A percentile compares a stretch with the other conserved stretches of the same genome.
phyloP scores from a whole-genome alignment of 1,140 invertebrate species.

The Mylabris phalerata region DNA sequence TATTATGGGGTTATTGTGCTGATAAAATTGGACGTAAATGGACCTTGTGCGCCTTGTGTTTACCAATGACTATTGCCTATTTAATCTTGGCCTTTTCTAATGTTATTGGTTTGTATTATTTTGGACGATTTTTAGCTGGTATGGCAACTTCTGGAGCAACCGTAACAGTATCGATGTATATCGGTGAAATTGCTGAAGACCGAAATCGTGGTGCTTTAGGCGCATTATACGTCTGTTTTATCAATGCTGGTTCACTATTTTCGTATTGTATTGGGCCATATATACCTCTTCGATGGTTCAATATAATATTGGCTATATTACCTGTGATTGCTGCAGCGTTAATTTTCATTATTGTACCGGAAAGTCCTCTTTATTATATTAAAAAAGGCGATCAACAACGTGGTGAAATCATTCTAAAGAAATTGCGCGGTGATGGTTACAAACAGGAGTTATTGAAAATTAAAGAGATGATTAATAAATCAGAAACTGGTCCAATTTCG shows the following conservation, averaged over 20 bases:
- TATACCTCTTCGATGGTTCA: neutral
- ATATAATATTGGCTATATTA: slow-evolving; percentile 1
- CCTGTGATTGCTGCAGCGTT: neutral
- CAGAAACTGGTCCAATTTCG: too few species aligned
- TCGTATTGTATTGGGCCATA: slow-evolving; percentile 5
- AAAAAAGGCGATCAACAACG: neutral
- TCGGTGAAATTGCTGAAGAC: neutral
- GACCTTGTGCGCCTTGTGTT: neutral
- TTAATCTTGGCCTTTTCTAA: slow-evolving; percentile 2
- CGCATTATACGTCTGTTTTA: neutral
- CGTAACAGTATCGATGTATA: neutral
- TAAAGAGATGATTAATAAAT: neutral
- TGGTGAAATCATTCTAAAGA: neutral
- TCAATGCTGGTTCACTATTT: neutral
- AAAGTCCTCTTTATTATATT: neutral
- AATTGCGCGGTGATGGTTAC: neutral
- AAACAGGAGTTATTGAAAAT: neutral
- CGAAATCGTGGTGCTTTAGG: slow-evolving; percentile 1
- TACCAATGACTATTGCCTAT: neutral
- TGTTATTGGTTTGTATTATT: neutral
- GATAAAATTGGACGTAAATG: slow-evolving; percentile 2
- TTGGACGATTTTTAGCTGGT: slow-evolving; percentile 2
- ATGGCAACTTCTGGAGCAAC: neutral
- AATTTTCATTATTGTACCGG: neutral
- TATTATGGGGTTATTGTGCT: neutral